Base-by-base conservation (phyloP, 2,797 vertebrate species). In the Arnoldichthys spilopterus region DNA sequence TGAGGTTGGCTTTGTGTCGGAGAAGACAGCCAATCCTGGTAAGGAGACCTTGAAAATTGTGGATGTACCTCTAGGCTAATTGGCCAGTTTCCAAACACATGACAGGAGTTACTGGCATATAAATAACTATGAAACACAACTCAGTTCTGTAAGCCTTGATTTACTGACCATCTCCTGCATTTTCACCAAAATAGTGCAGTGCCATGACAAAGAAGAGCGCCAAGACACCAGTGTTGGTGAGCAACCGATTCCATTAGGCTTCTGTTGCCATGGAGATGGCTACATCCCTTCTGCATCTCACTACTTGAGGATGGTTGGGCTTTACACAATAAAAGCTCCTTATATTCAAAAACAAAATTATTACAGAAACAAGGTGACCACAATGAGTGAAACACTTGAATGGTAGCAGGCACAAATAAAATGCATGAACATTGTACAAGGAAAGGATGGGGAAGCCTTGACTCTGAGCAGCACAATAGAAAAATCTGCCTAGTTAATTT, bases 21-120 rank as follows among this genome's bases (percentile, higher is more conserved):
- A 94, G 81, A 94, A 93, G 87, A 91, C 89, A 0, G 76, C 85
- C 87, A 91, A 83, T 83, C 90, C 91, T 0, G 92, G 94, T 95
- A 80, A 88, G 89, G 75, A 40, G 12, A 64, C 8, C 34, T 40
- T 64, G 18, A 15, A 18, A 32, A 75, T 22, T 62, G 20, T 59
- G 16, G 32, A 12, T 40, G n/a, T 37, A 63, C 40, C 43, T 16
- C 45, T 28, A 4, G 18, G 26, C 18, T n/a, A 6, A 26, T 16
- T 47, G 40, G 16, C 58, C 22, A 11, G 37, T 37, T 20, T 32
- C 61, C 13, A 18, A 67, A 26, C 22, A 26, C 5, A 26, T 28
- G 1, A 45, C 22, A 24, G 15, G 18, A 30, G 28, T 37, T 34
- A 24, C 2, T 11, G 18, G 59, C 24, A 30, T 47, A 24, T 68